phyloP scores from a whole-genome alignment of 2,888 invertebrate species.

The Acleris emargana region DNA sequence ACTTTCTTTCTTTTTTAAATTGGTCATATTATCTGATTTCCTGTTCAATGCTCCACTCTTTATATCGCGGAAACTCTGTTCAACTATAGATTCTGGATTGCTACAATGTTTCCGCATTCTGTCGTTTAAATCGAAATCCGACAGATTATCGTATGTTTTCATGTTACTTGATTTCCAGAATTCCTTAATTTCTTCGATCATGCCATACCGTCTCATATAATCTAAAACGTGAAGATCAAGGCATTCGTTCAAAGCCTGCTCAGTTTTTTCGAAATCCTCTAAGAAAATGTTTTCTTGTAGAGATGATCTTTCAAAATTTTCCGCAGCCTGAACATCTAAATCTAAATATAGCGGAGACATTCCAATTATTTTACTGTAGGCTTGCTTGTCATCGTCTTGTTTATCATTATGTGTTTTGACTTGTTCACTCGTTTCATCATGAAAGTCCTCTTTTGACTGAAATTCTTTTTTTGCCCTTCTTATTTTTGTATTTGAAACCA shows the following conservation, averaged over 20 bases:
- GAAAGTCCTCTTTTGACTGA: background rate
- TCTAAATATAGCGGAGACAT: slow-evolving; percentile 23
- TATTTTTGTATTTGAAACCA: slow-evolving; percentile 5
- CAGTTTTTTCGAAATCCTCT: slow-evolving; percentile 39
- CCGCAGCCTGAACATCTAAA: slow-evolving; percentile 15
- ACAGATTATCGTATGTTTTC: slow-evolving; percentile 40
- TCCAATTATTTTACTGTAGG: background rate
- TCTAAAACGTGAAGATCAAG: slow-evolving; percentile 48
- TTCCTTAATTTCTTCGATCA: slow-evolving; percentile 36
- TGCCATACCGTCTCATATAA: slow-evolving; percentile 41
- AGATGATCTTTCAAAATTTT: slow-evolving; percentile 3
- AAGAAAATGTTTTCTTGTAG: slow-evolving; percentile 25
- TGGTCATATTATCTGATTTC: background rate
- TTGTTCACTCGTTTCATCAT: slow-evolving; percentile 7
- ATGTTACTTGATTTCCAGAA: slow-evolving; percentile 37
- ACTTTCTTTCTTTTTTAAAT: background rate
- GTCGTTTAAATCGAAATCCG: slow-evolving; percentile 41
- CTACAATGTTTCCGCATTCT: slow-evolving; percentile 47
- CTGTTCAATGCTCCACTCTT: slow-evolving; percentile 32
- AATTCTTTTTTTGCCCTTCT: slow-evolving; percentile 9
- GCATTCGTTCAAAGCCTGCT: slow-evolving; percentile 44
- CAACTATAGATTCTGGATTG: slow-evolving; percentile 40
- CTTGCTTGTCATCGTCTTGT: slow-evolving; percentile 6
- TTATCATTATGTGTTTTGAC: slow-evolving; percentile 10
- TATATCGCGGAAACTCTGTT: slow-evolving; percentile 47